phyloP scores from a whole-genome alignment of 2,113 vertebrate genomes.

The Lophotis ruficrista region DNA sequence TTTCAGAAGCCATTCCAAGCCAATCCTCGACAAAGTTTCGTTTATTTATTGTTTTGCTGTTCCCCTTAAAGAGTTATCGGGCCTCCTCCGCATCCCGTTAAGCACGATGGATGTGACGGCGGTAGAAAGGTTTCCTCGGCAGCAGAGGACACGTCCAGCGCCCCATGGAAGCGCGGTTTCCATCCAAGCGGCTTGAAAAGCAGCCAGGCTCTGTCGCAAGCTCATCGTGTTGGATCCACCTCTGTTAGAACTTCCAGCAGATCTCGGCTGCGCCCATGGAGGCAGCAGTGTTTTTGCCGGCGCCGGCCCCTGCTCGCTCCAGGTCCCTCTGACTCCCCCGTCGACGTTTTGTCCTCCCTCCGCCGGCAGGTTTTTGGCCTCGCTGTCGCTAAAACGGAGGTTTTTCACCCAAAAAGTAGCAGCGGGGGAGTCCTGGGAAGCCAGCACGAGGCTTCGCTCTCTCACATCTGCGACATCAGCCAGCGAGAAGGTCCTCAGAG shows the following conservation, averaged over 20 bases:
- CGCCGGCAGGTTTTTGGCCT: not conserved
- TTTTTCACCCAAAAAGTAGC: not conserved
- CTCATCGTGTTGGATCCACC: not conserved
- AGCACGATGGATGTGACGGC: not conserved
- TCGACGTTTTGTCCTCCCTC: not conserved
- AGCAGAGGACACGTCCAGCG: not conserved
- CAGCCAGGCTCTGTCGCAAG: not conserved
- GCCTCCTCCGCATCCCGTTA: not conserved
- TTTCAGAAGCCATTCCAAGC: not conserved
- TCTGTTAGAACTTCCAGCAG: not conserved
- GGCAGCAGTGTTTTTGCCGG: not conserved
- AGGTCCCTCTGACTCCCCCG: not conserved
- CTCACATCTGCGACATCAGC: not conserved
- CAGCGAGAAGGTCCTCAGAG: not conserved
- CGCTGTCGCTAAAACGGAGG: rapidly evolving
- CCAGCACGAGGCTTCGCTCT: not conserved
- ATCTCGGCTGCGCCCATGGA: not conserved
- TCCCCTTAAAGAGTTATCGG: not conserved
- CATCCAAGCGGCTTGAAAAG: not conserved
- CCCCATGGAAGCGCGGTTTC: not conserved
- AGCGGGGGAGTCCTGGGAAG: not conserved
- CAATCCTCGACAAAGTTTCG: not conserved
- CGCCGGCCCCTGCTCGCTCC: not conserved
- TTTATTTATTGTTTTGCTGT: too few relatives aligned
- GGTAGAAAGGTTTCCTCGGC: not conserved